These are phyloP conservation scores for Malurus melanocephalus DNA, from an alignment of 2,113 vertebrate genomes.

Conservation along the genomic window DNA sequence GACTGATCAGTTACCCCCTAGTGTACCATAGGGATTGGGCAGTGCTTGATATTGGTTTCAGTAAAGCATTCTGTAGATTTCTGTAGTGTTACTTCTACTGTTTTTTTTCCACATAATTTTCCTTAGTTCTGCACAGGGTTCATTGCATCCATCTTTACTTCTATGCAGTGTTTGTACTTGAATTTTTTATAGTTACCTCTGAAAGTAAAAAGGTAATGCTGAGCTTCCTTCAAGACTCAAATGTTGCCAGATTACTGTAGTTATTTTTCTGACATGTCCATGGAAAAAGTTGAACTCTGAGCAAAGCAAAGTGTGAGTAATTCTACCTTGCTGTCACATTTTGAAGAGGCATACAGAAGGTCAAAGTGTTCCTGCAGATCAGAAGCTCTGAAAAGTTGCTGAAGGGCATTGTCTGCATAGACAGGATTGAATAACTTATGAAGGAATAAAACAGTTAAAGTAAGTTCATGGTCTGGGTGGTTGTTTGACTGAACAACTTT, in stretches of 20 bases:
- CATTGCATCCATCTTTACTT: not conserved
- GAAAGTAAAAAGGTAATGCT: not conserved
- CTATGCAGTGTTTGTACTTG: not conserved
- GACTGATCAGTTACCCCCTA: not conserved
- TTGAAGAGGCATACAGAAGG: not conserved
- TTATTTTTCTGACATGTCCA: not conserved
- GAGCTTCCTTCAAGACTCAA: not conserved
- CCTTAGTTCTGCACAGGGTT: not conserved
- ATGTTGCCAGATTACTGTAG: not conserved
- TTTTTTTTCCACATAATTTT: not conserved
- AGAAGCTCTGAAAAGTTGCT: not conserved
- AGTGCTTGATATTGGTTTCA: not conserved
- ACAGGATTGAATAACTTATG: not conserved
- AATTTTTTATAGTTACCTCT: not conserved
- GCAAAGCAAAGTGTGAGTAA: not conserved
- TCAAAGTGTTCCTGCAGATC: not conserved
- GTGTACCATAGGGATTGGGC: not conserved
- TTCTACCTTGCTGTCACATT: constrained; percentile 15
- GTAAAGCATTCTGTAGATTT: not conserved
- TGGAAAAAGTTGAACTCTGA: not conserved
- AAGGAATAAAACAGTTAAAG: not conserved
- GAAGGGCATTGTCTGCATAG: not conserved
- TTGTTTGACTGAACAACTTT: not conserved
- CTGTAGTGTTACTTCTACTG: not conserved
- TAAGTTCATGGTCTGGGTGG: not conserved